Evolutionary conservation across 1,140 invertebrate genomes (phyloP).

Genomic region (Drosophila sechellia): DNA sequence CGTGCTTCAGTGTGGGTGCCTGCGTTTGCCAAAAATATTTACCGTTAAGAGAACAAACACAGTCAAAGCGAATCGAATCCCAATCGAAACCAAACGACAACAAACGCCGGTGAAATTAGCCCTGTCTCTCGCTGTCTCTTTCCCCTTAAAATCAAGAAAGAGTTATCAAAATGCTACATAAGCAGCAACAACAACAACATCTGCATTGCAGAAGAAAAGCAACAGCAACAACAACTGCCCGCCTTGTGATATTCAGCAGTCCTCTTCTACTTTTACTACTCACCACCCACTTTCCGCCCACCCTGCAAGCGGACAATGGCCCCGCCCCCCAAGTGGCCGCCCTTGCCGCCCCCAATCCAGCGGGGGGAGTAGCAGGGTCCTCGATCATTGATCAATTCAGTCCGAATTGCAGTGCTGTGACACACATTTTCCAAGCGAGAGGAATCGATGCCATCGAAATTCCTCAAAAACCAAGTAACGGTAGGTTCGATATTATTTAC

Average conservation of each 20-base stretch:
- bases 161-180: constrained; percentile 30
- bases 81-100: constrained; percentile 27
- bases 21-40: constrained; percentile 56
- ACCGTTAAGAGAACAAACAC: constrained; percentile 49
- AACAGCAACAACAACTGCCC: constrained; percentile 36
- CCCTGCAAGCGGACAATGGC: constrained; percentile 22
- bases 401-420: constrained; percentile 76
- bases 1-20: constrained; percentile 32
- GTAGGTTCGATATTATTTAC: constrained; percentile 49
- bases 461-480: constrained; percentile 81
- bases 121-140: constrained; percentile 7
- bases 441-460: constrained; percentile 76
- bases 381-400: constrained; percentile 80
- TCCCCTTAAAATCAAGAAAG: background rate
- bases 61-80: constrained; percentile 27
- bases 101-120: constrained; percentile 28
- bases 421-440: constrained; percentile 72
- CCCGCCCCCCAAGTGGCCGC: constrained; percentile 53
- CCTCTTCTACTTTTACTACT: constrained; percentile 31
- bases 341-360: constrained; percentile 60
- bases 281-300: constrained; percentile 27
- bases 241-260: constrained; percentile 67
- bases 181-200: constrained; percentile 33
- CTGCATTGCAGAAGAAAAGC: constrained; percentile 50
- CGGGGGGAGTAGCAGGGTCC: constrained; percentile 34